Base-by-base conservation (phyloP, 2,888 invertebrate genomes). In the Tetragonula carbonaria region DNA sequence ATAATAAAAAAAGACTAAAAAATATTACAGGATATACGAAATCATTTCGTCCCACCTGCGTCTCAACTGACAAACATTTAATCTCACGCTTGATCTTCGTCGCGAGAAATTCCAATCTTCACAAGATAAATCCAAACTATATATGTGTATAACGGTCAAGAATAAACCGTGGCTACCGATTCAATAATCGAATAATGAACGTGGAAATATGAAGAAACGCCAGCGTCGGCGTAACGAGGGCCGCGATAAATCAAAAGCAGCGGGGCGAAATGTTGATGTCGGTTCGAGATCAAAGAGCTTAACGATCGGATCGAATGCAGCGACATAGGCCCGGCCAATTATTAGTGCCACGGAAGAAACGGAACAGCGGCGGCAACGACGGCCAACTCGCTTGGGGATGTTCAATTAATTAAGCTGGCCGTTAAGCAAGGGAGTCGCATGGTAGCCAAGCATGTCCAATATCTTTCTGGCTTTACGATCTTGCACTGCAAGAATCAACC, bases 321-420 rank as follows among this genome's bases (percentile, higher is more conserved):
- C 16, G 50, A 4, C 55, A 18, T 23, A 57, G 50, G n/a, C n/a
- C 57, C 33, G 45, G 50, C 55, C 74, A 76, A 75, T 79, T 68
- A 68, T 75, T 51, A 53, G 38, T 23, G 18, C 38, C 51, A 63
- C 21, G 62, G 16, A 33, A 23, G 45, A 62, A 75, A 55, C 53
- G 28, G 6, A 11, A 18, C 59, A 21, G 45, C 28, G 28, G 50
- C 21, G 21, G 45, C 63, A 23, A 23, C 57, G 16, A 57, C 57
- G 62, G 51, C 63, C 16, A 55, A 50, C 68, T 28, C 18, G 50
- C 23, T 53, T 45, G 55, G 55, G 81, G 63, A 38, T 74, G 74
- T 23, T 80, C 63, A 70, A 81, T 74, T 81, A 82, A 82, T 82
- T 82, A 81, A 70, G 16, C 57, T 23, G 14, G 14, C 28, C 14